These are phyloP conservation scores for Lycocerus yunnanus DNA, from an alignment of 2,888 invertebrate species.

Conservation along the genomic window DNA sequence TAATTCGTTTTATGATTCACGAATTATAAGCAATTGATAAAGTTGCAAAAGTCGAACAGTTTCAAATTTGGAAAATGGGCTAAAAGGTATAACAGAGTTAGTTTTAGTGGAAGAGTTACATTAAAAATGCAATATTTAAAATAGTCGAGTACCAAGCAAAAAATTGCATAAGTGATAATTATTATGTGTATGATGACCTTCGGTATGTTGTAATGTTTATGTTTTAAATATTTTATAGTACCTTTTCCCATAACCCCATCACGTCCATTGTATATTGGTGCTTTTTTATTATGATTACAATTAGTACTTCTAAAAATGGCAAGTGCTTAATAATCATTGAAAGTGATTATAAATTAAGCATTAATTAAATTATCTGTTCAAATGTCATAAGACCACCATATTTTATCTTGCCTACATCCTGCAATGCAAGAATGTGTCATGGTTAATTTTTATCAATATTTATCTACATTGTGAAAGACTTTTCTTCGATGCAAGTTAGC, in stretches of 20 bases:
- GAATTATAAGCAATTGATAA: background rate
- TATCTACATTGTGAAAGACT: background rate
- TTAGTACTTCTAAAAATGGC: background rate
- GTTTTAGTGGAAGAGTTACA: background rate
- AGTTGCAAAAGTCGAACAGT: background rate
- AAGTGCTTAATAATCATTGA: background rate
- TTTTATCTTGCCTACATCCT: background rate
- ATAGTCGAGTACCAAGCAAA: background rate
- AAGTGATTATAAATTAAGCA: background rate
- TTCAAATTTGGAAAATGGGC: background rate
- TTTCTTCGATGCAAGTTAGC: background rate
- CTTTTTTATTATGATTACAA: background rate
- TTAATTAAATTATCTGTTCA: background rate
- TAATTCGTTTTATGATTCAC: background rate
- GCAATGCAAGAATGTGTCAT: background rate
- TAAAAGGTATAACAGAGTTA: background rate
- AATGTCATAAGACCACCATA: background rate
- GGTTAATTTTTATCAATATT: background rate
- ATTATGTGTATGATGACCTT: background rate
- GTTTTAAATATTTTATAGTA: background rate
- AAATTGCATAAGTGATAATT: background rate
- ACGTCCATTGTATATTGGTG: background rate
- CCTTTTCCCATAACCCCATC: background rate
- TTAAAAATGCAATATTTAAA: background rate
- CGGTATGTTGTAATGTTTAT: background rate